These are phyloP conservation scores for Calephelis virginiensis DNA, from an alignment of 1,140 invertebrate species.

Conservation along the genomic window DNA sequence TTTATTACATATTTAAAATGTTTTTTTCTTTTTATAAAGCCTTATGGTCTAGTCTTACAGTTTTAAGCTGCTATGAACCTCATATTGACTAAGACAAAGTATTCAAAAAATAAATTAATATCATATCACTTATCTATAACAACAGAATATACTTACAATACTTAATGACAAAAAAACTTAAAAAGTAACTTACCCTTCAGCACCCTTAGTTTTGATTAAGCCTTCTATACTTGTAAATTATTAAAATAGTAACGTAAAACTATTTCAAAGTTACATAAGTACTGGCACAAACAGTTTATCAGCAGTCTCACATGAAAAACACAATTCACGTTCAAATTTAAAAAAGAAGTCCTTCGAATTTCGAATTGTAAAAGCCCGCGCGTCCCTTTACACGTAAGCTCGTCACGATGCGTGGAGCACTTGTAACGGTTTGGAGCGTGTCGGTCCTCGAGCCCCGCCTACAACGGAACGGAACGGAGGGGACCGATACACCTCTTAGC, in stretches of 20 bases:
- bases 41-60: too few relatives aligned
- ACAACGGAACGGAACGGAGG: slow-evolving; percentile 57
- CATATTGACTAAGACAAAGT: too few relatives aligned
- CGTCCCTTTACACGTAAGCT: slow-evolving; percentile 55
- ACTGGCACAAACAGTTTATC: slow-evolving; percentile 10
- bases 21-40: too few relatives aligned
- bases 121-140: not conserved
- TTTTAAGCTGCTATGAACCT: too few relatives aligned
- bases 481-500: slow-evolving; percentile 70
- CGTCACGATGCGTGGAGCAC: slow-evolving; percentile 55
- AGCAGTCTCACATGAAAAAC: slow-evolving; percentile 7
- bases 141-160: too few relatives aligned
- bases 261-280: slow-evolving; percentile 9
- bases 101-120: too few relatives aligned
- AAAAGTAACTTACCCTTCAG: not conserved
- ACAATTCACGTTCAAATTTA: slow-evolving; percentile 22
- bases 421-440: slow-evolving; percentile 63
- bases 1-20: too few relatives aligned
- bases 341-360: slow-evolving; percentile 36
- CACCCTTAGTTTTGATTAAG: not conserved
- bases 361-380: slow-evolving; percentile 33
- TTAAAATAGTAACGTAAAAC: slow-evolving; percentile 2
- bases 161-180: too few relatives aligned
- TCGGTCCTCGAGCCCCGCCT: slow-evolving; percentile 53
- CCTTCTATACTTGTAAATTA: not conserved